Base-by-base conservation (phyloP, 2,113 vertebrate species). In the Sitta europaea region DNA sequence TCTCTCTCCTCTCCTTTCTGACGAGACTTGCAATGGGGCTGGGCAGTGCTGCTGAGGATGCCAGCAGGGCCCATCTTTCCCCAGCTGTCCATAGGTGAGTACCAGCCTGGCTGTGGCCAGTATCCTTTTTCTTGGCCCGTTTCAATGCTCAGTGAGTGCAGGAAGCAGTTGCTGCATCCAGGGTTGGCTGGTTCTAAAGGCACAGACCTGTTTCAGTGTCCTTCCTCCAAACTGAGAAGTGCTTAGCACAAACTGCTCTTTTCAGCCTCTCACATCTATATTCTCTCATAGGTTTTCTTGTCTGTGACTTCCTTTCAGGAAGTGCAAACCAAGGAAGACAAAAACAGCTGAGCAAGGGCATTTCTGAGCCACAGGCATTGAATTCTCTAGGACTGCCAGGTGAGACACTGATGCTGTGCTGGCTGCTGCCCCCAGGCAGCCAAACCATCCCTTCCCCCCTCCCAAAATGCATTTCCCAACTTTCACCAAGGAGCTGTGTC, bases 401-500 rank as follows among this genome's bases (percentile, higher is more conserved):
- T 45, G 62, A 50, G 31, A 50, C 20, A 36, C 17, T 57, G 66
- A 50, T 3, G 2, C 55, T 76, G 14, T 53, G 29, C 67, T 3
- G 1, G 28, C 50, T 70, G 35, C 38, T 67, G 33, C 9, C 17
- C 20, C 11, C 0, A 1, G 3, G 58, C 66, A 86, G 15, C 33
- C 23, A 55, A 75, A 50, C 24, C 11, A 1, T 38, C 19, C 35
- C 16, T 65, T 12, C 2, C 13, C 4, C 3, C 5, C 14, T 91
- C 73, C 24, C 55, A 29, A 84, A 95, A 84, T 33, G 7, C 3
- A 1, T 57, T 33, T 70, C 25, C 38, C 12, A 22, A 14, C 33
- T 57, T 38, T 53, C 2, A 0, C 10, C 1, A 0, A 36, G 55
- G 24, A 36, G 11, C 20, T 4, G 2, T 0, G 1, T 11, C 55